Conservation (phyloP, 2,113 vertebrate genomes). For the Ptyas mucosa region DNA sequence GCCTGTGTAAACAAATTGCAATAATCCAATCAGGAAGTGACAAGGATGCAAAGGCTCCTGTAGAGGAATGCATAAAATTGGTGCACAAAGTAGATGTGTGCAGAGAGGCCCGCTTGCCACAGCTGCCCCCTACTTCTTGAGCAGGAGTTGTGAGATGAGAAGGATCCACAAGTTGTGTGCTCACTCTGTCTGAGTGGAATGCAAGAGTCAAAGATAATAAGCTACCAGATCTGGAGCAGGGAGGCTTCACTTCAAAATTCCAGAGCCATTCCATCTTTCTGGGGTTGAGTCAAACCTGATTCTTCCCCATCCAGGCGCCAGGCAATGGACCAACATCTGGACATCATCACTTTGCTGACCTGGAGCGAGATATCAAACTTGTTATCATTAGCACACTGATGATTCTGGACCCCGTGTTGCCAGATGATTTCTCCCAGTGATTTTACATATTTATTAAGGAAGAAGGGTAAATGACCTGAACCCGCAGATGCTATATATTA, state of each 20-base stretch:
- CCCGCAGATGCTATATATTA: neutral
- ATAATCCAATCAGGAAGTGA: neutral
- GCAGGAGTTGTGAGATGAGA: neutral
- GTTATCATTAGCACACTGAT: neutral
- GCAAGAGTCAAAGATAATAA: neutral
- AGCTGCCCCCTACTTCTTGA: neutral
- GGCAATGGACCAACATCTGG: neutral
- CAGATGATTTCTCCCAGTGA: neutral
- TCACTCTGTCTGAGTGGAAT: neutral
- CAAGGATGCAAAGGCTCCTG: neutral
- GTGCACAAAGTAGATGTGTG: neutral
- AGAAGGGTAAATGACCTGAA: neutral
- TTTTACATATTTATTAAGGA: neutral
- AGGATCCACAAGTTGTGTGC: neutral
- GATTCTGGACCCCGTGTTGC: neutral
- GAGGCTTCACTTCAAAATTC: neutral
- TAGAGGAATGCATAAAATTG: neutral
- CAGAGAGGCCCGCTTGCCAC: neutral
- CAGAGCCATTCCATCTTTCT: neutral
- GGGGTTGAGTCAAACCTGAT: neutral
- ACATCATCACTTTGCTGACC: neutral
- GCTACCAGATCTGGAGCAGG: neutral
- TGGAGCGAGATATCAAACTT: neutral
- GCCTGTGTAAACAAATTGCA: neutral
- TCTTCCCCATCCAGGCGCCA: neutral